Evolutionary conservation across 2,113 vertebrate genomes (phyloP).

Genomic region (Pipa parva): DNA sequence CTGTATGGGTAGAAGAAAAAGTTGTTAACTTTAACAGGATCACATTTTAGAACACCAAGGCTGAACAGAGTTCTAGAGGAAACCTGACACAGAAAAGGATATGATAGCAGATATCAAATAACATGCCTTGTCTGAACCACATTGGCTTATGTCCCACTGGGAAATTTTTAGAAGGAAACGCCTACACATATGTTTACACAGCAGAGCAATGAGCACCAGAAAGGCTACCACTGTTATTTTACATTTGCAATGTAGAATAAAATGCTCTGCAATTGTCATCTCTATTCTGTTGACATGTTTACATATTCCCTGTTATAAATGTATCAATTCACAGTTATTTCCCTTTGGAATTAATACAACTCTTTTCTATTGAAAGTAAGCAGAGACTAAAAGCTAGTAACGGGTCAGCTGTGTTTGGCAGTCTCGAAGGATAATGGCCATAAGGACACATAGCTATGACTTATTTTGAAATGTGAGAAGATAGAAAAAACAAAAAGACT

Average conservation of each 20-base stretch:
- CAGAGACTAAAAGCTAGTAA: too few species aligned
- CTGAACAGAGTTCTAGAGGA: background rate
- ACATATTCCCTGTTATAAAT: too few species aligned
- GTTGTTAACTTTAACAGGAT: too few species aligned
- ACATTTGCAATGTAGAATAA: background rate
- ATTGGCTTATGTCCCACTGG: background rate
- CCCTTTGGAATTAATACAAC: too few species aligned
- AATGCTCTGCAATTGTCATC: background rate
- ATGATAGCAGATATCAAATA: slow-evolving; percentile 8
- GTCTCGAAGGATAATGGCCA: too few species aligned
- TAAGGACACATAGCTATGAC: too few species aligned
- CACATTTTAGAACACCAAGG: too few species aligned
- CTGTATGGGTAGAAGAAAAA: background rate
- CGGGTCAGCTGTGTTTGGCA: too few species aligned
- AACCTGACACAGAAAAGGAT: background rate
- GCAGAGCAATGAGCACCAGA: slow-evolving; percentile 1
- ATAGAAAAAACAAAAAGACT: too few species aligned
- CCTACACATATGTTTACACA: slow-evolving; percentile 11
- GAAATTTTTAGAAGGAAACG: slow-evolving; percentile 2
- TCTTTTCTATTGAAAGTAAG: too few species aligned
- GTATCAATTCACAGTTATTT: too few species aligned
- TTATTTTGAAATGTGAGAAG: too few species aligned
- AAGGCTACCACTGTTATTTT: background rate
- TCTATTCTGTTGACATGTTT: background rate
- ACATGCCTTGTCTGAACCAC: background rate